A percentile compares a stretch with the other conserved stretches of the same genome.
Evolutionary conservation across 1,140 invertebrate genomes (phyloP).

Genomic region (Rhizoglyphus robini): DNA sequence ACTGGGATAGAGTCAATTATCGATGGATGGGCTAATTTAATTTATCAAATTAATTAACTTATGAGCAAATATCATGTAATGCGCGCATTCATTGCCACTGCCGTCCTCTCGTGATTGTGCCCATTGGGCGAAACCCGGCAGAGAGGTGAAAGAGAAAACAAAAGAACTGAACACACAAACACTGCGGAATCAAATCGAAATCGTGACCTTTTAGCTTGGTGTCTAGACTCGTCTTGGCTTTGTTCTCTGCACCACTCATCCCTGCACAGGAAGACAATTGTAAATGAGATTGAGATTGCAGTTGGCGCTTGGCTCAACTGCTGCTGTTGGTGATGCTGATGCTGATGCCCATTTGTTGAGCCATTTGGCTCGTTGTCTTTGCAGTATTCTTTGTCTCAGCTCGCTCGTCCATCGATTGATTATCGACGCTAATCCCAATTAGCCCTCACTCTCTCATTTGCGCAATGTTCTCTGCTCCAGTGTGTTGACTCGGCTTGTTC

Average conservation of each 20-base stretch:
- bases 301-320: no score
- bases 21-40: conserved; percentile 11
- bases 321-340: no score
- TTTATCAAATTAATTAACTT: conserved; percentile 8
- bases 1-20: no score
- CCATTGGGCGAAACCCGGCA: not conserved
- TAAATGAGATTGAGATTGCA: no score
- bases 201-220: conserved; percentile 5
- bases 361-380: not conserved
- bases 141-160: not conserved
- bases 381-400: not conserved
- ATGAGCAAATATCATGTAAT: not conserved
- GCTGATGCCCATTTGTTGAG: no score
- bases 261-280: no score
- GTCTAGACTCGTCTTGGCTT: not conserved
- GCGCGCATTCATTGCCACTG: not conserved
- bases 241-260: not conserved
- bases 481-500: not conserved
- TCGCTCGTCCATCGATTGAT: conserved; percentile 1
- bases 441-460: not conserved
- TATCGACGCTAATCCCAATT: not conserved
- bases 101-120: no score
- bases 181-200: conserved; percentile 3
- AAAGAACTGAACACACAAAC: not conserved
- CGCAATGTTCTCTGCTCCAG: no score